These are phyloP conservation scores for Pachydiplax longipennis DNA, from an alignment of 2,888 invertebrate species.

Conservation along the genomic window DNA sequence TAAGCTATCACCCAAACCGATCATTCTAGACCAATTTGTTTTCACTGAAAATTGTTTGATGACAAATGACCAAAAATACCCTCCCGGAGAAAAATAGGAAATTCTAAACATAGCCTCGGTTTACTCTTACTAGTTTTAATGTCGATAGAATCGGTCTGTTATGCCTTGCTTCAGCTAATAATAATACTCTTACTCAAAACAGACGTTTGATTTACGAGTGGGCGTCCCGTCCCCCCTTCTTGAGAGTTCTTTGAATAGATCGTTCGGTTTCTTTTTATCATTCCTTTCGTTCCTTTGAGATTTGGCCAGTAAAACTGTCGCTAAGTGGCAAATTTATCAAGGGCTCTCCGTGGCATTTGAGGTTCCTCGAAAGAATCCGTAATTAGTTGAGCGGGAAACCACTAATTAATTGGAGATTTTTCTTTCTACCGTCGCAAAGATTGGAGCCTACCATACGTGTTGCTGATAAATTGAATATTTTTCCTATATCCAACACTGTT, in stretches of 20 bases:
- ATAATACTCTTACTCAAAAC: background rate
- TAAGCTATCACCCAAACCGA: too few species aligned
- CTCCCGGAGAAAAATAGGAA: too few species aligned
- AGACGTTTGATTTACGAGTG: background rate
- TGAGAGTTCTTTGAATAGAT: background rate
- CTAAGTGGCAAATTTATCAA: background rate
- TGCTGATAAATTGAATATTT: too few species aligned
- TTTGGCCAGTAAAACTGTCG: background rate
- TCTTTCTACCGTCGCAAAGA: background rate
- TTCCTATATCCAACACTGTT: too few species aligned
- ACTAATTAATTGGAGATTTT: background rate
- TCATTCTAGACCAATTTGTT: too few species aligned
- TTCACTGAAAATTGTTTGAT: too few species aligned
- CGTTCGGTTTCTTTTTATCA: background rate
- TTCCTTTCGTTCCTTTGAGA: background rate
- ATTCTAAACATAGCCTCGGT: too few species aligned
- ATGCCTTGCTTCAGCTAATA: background rate
- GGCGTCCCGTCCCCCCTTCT: background rate
- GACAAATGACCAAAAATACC: too few species aligned
- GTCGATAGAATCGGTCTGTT: background rate
- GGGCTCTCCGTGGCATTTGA: background rate
- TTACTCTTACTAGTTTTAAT: background rate
- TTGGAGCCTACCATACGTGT: background rate
- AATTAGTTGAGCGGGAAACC: background rate
- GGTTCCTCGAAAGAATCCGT: background rate